Evolutionary conservation across 2,113 vertebrate genomes (phyloP).

Genomic region (Anoplopoma fimbria): DNA sequence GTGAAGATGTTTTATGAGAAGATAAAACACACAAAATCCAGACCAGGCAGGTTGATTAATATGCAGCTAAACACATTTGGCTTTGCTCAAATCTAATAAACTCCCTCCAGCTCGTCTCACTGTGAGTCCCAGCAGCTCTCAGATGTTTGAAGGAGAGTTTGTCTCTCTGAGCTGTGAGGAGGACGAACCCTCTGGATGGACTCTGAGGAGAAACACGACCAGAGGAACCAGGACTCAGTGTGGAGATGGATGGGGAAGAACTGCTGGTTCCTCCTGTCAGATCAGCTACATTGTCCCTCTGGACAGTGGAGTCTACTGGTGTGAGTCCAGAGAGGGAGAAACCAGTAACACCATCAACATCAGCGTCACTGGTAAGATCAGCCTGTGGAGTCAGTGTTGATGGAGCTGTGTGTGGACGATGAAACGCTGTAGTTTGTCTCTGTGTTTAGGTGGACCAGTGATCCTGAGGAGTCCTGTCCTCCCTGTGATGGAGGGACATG

Average conservation of each 20-base stretch:
- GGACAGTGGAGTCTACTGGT: constrained; percentile 43
- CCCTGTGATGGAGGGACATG: too few species aligned
- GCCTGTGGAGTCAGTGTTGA: neutral
- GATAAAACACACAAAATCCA: too few species aligned
- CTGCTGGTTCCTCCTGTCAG: neutral
- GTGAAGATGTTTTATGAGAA: too few species aligned
- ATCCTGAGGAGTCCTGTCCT: too few species aligned
- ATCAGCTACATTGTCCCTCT: rapidly evolving
- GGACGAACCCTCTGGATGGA: constrained; percentile 23
- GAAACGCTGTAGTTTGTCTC: neutral
- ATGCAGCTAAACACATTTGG: too few species aligned
- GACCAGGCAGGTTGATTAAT: too few species aligned
- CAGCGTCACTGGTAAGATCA: constrained; percentile 29
- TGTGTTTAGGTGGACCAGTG: neutral
- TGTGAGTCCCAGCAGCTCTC: constrained; percentile 6
- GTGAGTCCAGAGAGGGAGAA: constrained; percentile 34
- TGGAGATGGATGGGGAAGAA: neutral
- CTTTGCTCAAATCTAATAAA: too few species aligned
- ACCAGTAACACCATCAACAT: constrained; percentile 25
- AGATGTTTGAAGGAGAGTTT: rapidly evolving
- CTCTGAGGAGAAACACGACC: constrained; percentile 23
- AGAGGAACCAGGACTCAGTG: neutral
- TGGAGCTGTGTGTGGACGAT: constrained; percentile 10
- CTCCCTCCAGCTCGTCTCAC: neutral
- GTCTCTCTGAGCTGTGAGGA: constrained; percentile 23